Evolutionary conservation across 2,113 vertebrate genomes (phyloP).

Genomic region (Gymnarchus niloticus): DNA sequence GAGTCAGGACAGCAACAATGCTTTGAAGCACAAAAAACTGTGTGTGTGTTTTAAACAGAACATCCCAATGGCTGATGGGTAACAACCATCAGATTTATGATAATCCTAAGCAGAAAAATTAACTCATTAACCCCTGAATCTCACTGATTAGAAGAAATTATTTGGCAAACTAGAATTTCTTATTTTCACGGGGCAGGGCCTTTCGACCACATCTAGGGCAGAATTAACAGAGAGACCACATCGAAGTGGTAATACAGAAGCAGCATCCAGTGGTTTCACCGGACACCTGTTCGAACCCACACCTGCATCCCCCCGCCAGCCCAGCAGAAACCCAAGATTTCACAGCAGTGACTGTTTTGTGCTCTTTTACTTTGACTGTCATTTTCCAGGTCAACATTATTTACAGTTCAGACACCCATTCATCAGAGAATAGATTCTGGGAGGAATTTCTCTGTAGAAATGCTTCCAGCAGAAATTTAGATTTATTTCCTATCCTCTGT

Average conservation of each 20-base stretch:
- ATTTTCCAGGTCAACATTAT: background rate
- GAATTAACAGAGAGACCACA: background rate
- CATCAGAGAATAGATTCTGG: background rate
- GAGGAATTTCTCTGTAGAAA: background rate
- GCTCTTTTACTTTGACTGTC: background rate
- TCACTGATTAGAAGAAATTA: background rate
- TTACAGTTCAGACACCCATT: background rate
- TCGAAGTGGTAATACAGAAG: background rate
- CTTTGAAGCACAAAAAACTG: slow-evolving; percentile 33
- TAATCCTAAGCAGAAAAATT: slow-evolving; percentile 20
- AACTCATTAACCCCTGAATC: slow-evolving; percentile 19
- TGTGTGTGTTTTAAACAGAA: slow-evolving; percentile 17
- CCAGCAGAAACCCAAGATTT: background rate
- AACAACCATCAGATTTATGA: too few relatives aligned
- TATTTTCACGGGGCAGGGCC: slow-evolving; percentile 15
- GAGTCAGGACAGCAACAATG: slow-evolving; percentile 37
- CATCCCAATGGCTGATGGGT: slow-evolving; percentile 19
- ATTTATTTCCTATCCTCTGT: background rate
- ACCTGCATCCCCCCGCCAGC: background rate
- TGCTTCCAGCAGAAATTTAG: background rate
- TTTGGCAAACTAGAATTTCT: slow-evolving; percentile 2
- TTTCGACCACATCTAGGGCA: background rate
- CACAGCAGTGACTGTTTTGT: background rate
- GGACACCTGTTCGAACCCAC: background rate
- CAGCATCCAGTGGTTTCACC: background rate